Conservation (phyloP, 2,888 invertebrate genomes). For the Dorcus parallelipipedus region DNA sequence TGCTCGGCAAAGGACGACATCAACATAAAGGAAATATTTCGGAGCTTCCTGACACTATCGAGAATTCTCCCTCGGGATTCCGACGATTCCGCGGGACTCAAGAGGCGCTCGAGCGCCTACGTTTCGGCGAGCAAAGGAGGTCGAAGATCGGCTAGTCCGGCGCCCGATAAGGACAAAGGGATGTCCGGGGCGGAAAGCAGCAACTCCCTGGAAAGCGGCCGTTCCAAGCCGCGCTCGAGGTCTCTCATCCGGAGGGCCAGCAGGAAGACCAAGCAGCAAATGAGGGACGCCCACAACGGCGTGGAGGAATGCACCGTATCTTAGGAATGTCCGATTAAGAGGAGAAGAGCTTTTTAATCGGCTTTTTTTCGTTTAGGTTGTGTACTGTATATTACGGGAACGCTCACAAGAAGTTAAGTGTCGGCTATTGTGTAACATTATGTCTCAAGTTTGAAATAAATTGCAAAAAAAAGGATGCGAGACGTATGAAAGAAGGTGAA, state of each 20-base stretch:
- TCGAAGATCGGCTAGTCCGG: conserved; percentile 47
- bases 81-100: conserved; percentile 58
- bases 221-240: conserved; percentile 45
- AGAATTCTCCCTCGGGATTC: conserved; percentile 64
- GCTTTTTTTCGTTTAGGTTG: too few species aligned
- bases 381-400: too few species aligned
- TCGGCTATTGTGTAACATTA: too few species aligned
- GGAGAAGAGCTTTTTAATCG: too few species aligned
- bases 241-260: conserved; percentile 77
- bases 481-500: too few species aligned
- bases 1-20: conserved; percentile 78
- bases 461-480: too few species aligned
- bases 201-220: conserved; percentile 32
- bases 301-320: conserved; percentile 70
- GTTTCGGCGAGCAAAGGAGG: conserved; percentile 55
- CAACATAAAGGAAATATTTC: conserved; percentile 77
- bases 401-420: too few species aligned
- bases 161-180: conserved; percentile 40
- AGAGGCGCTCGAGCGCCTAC: conserved; percentile 73
- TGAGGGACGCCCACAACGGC: conserved; percentile 62
- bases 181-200: conserved; percentile 31
- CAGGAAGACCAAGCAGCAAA: conserved; percentile 75
- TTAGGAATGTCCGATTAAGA: conserved; percentile 45
- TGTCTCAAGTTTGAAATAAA: too few species aligned
- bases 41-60: conserved; percentile 72